phyloP scores from a whole-genome alignment of 2,113 vertebrate species.

The Oreochromis aureus region DNA sequence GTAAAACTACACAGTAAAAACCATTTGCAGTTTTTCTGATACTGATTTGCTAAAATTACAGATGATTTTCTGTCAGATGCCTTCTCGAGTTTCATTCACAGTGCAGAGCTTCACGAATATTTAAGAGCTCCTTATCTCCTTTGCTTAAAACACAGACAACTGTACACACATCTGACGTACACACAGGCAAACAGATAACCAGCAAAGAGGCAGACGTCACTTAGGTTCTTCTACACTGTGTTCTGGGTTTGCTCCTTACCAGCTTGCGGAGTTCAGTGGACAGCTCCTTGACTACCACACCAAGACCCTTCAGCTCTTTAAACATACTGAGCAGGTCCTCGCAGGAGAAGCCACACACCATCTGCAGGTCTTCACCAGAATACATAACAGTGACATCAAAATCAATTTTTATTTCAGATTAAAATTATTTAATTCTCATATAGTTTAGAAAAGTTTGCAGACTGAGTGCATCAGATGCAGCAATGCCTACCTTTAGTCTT shows the following conservation, averaged over 20 bases:
- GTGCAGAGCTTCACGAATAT: background rate
- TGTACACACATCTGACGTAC: background rate
- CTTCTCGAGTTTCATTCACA: background rate
- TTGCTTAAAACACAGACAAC: background rate
- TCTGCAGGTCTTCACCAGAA: slow-evolving; percentile 79
- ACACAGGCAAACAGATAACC: background rate
- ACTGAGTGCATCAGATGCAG: background rate
- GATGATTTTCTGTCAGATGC: background rate
- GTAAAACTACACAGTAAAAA: background rate
- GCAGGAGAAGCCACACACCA: slow-evolving; percentile 94
- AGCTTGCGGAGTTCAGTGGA: slow-evolving; percentile 87
- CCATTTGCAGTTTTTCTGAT: background rate
- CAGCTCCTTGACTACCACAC: slow-evolving; percentile 87
- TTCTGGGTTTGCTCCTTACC: slow-evolving; percentile 70
- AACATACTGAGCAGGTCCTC: slow-evolving; percentile 92
- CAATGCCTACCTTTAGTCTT: slow-evolving; percentile 84
- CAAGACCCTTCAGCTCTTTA: slow-evolving; percentile 86
- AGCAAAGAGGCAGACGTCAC: background rate
- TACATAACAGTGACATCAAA: background rate
- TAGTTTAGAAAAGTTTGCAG: background rate
- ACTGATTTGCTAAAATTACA: background rate
- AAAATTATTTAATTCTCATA: background rate
- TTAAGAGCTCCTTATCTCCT: background rate
- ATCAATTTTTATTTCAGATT: background rate
- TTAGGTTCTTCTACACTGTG: background rate